Evolutionary conservation across 2,113 vertebrate species (phyloP), one percentile per base, ranked within the genome.

Genomic region (Anguilla japonica): DNA sequence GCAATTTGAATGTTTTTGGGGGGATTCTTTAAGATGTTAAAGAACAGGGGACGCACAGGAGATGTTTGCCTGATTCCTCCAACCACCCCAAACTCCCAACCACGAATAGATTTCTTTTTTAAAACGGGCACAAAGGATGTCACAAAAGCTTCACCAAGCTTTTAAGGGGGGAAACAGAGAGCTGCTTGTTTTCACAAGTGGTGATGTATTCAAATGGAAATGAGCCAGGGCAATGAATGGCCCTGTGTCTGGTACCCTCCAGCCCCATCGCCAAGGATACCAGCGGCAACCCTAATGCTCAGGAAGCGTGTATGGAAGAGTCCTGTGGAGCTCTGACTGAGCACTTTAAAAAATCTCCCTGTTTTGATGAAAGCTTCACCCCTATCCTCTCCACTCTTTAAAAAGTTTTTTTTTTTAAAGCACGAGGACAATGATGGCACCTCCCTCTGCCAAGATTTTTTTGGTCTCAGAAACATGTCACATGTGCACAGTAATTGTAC

Each of bases 121-220:
- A 78, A 88, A 91, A 63, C 92, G 91, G 89, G 85, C n/a, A 79
- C 92, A 88, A 82, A 88, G 87, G 60, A 85, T 89, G 84, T 71
- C 2, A 87, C 90, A 88, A 41, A 80, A 80, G 60, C 41, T 67
- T 75, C 79, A 82, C 84, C 53, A 56, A 57, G 84, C 79, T 60
- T 46, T 80, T 84, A 79, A 60, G 43, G 57, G 1, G 8, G 56
- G 84, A 89, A 95, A 96, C 96, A 96, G 92, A 92, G 93, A 83
- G 46, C 84, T 87, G 88, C 91, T 95, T 96, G 95, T 96, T 95
- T 92, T 90, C 89, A 91, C 86, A 90, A 86, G 89, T 71, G 22
- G 88, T 91, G 91, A 93, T 92, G 92, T 85, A 95, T 94, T 95
- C 94, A 94, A 92, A 94, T 95, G 93, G 92, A 94, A 95, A 95